Base-by-base conservation (phyloP, 2,888 invertebrate genomes). In the Ichneumon xanthorius region DNA sequence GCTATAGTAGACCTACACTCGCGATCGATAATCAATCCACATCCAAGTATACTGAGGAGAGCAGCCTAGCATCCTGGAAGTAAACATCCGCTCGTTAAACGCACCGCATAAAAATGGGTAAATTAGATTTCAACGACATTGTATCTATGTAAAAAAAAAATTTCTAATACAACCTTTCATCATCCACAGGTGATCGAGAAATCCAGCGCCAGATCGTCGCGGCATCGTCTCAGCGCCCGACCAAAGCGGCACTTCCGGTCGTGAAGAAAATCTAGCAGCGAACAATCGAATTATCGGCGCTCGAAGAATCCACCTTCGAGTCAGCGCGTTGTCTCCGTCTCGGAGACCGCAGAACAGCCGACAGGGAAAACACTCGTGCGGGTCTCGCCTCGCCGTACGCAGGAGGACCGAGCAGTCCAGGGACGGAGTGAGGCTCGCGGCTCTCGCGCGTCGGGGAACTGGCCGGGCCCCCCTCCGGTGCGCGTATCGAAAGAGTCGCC, bases 401-500 rank as follows among this genome's bases (percentile, higher is more conserved):
- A 45, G 45, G 45, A 45, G 45, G 1, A 45, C 45, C 2, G 11
- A 11, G 45, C 45, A 45, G 14, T 14, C 45, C 45, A 45, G 45
- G 45, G 45, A 45, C 45, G 45, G 11, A 45, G 45, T 14, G 45
- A 45, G 45, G 14, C 45, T 40, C 40, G 40, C 40, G 45, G 11
- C 45, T 45, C 45, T 45, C 45, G 61, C 16, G 61, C 16, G 58
- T 61, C 61, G 61, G 61, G 14, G 5, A 16, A 30, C 61, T 30
- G 61, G 11, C 19, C 11, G 58, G 14, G 26, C 14, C 26, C 16
- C 26, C 50, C 16, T 50, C 53, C 16, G n/a, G 2, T 75, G 70
- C 76, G 19, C 55, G 76, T 48, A 55, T 81, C 78, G 82, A 86
- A 76, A 81, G 82, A 70, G 71, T 71, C 72, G 81, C 40, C 76